Conservation (phyloP, 2,113 vertebrate species). For the Scophthalmus maximus region DNA sequence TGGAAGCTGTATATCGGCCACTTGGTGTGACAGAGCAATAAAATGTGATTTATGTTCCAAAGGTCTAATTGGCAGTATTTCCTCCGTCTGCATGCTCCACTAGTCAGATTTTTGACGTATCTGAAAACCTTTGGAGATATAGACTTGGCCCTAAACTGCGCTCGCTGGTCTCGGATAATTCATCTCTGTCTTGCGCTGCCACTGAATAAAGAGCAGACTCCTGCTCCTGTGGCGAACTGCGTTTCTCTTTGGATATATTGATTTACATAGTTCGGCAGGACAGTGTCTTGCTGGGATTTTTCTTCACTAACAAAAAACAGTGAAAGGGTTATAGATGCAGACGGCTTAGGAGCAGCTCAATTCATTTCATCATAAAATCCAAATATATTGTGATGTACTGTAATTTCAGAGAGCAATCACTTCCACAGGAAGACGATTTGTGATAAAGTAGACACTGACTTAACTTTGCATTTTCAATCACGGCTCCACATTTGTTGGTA, state of each 20-base stretch:
- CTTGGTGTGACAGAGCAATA: slow-evolving; percentile 65
- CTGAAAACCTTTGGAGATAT: slow-evolving; percentile 73
- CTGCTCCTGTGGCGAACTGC: slow-evolving; percentile 60
- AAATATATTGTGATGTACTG: slow-evolving; percentile 19
- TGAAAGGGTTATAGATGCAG: slow-evolving; percentile 25
- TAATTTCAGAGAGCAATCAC: slow-evolving; percentile 16
- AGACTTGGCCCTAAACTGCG: slow-evolving; percentile 63
- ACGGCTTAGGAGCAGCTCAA: slow-evolving; percentile 29
- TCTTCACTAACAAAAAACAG: slow-evolving; percentile 23
- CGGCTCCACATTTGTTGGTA: neutral
- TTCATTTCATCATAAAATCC: slow-evolving; percentile 38
- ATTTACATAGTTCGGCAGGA: slow-evolving; percentile 68
- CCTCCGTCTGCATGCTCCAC: slow-evolving; percentile 50
- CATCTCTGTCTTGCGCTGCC: slow-evolving; percentile 65
- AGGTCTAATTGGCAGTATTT: slow-evolving; percentile 71
- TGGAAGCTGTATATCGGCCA: slow-evolving; percentile 55
- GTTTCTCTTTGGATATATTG: slow-evolving; percentile 62
- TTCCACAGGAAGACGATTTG: neutral
- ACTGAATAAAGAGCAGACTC: slow-evolving; percentile 65
- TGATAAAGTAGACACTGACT: neutral
- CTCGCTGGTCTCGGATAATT: slow-evolving; percentile 65
- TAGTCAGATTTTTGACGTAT: slow-evolving; percentile 63
- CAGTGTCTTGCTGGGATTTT: slow-evolving; percentile 54
- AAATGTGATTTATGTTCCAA: slow-evolving; percentile 78
- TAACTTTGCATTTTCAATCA: neutral